Percentiles rank a stretch among this genome's conserved stretches.
Conservation (phyloP, 2,888 invertebrate species). For the Harpalus rufipes region DNA sequence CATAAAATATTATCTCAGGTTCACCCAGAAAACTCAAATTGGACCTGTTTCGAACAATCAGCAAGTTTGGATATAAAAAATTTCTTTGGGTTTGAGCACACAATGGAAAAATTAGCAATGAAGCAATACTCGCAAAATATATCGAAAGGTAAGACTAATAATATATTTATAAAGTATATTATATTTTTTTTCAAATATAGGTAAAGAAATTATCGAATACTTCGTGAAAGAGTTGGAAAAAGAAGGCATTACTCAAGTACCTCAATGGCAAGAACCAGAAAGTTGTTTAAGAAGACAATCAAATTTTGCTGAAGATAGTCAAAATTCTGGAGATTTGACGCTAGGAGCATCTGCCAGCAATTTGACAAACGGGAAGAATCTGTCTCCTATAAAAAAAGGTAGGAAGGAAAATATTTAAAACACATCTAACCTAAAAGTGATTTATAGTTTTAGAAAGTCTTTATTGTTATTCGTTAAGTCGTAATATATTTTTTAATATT, state of each 20-base stretch:
- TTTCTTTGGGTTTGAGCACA: constrained; percentile 96
- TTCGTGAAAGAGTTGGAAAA: constrained; percentile 89
- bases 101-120: constrained; percentile 97
- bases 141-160: constrained; percentile 82
- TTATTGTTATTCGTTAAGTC: no score
- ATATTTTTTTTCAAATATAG: constrained; percentile 76
- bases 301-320: constrained; percentile 65
- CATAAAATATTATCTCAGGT: constrained; percentile 80
- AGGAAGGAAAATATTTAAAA: not conserved
- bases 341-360: constrained; percentile 67
- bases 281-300: constrained; percentile 67
- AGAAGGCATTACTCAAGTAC: constrained; percentile 85
- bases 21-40: constrained; percentile 94
- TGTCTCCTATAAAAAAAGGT: constrained; percentile 65
- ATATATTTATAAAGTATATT: no score
- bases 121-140: constrained; percentile 95
- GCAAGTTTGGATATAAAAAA: constrained; percentile 95
- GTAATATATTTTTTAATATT: no score
- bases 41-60: constrained; percentile 98
- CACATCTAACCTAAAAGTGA: no score
- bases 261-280: constrained; percentile 80
- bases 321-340: constrained; percentile 66
- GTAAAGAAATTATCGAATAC: constrained; percentile 95
- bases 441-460: no score
- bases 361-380: constrained; percentile 63